These are phyloP conservation scores for Galeopsomyia nigrocyanea DNA, from an alignment of 2,888 invertebrate species.

Conservation along the genomic window DNA sequence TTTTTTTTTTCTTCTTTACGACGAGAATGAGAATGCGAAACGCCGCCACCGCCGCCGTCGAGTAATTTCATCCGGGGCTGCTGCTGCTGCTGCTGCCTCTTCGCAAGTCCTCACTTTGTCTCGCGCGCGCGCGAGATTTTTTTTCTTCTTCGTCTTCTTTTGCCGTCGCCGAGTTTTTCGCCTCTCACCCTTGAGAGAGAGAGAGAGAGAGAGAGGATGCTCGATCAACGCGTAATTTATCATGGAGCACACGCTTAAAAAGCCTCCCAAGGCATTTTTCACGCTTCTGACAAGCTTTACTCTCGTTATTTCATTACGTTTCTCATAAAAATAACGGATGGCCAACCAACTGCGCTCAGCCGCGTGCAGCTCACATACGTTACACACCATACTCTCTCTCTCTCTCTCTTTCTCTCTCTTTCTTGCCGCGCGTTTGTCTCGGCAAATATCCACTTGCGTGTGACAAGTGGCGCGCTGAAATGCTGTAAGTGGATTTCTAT, in stretches of 20 bases:
- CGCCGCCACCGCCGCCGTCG: background rate
- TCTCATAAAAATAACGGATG: conserved; percentile 39
- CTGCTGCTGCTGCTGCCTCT: background rate
- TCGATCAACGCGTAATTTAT: conserved; percentile 45
- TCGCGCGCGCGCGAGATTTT: conserved; percentile 13
- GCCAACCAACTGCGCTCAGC: background rate
- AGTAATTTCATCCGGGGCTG: conserved; percentile 37
- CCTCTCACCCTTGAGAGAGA: too few species aligned
- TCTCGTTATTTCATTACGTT: conserved; percentile 42
- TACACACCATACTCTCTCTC: too few species aligned
- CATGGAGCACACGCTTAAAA: conserved; percentile 31
- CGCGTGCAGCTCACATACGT: background rate
- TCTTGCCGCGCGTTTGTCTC: background rate
- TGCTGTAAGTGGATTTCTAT: background rate
- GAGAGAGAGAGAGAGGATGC: background rate
- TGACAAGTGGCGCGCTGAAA: conserved; percentile 1
- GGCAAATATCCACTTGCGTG: background rate
- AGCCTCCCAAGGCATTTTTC: conserved; percentile 31
- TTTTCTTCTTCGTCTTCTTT: background rate
- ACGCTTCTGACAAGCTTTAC: conserved; percentile 29
- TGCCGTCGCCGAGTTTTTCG: too few species aligned
- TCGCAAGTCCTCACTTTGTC: conserved; percentile 37
- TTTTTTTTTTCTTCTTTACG: conserved; percentile 34
- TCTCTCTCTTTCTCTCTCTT: conserved; percentile 11
- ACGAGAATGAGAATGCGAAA: conserved; percentile 11